Base-by-base conservation (phyloP, 1,140 invertebrate genomes). In the Charaxes varanes region DNA sequence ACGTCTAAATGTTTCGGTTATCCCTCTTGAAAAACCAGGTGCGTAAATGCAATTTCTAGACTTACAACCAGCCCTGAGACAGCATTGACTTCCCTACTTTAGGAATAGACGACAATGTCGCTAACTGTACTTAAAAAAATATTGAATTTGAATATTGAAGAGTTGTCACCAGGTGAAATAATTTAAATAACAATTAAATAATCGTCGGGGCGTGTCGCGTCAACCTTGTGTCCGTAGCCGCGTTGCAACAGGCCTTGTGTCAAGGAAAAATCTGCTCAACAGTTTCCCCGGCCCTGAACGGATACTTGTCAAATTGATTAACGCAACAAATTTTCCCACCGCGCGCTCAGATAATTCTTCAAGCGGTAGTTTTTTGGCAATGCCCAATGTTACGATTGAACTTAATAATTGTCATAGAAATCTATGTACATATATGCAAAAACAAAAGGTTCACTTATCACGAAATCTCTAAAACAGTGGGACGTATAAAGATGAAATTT, bases 111-210 rank as follows among this genome's bases (percentile, higher is more conserved):
- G n/a, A n/a, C n/a, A n/a, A n/a, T n/a, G n/a, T n/a, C n/a, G n/a
- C n/a, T n/a, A n/a, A n/a, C n/a, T n/a, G n/a, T n/a, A n/a, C n/a
- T n/a, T n/a, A n/a, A n/a, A n/a, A n/a, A n/a, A n/a, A n/a, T n/a
- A 31, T 17, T 4, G 13, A 31, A 31, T 13, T 4, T 27, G 5
- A 30, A 13, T 31, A 12, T 13, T 48, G 60, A 66, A 62, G 57
- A 42, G 62, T 58, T 48, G 53, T 69, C 68, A 62, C 48, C 15
- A 13, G 18, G 28, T 31, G 28, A 31, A 31, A 31, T 56, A 54
- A 60, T 69, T 74, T 78, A 68, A 78, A 73, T 79, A 72, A 81
- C 70, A 81, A 81, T 81, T 81, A 79, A 79, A 78, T 74, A 79
- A 79, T 68, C 59, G 74, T 62, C 64, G 78, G 73, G 78, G 78